Evolutionary conservation across 2,888 invertebrate species (phyloP), one percentile per base, ranked within the genome.

Genomic region (Acanthosepion lycidas): DNA sequence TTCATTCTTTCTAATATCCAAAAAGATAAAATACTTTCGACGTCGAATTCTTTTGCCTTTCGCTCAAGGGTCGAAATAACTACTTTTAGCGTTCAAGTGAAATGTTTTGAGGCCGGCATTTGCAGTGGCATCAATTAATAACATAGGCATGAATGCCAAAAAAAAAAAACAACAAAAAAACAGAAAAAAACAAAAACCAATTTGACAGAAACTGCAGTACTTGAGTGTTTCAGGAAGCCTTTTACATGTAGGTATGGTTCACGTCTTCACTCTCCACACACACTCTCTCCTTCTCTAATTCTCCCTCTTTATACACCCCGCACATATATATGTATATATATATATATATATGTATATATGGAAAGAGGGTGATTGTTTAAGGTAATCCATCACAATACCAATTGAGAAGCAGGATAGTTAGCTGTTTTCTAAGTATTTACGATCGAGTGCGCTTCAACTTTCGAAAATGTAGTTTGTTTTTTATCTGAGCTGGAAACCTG

Each of bases 81-180:
- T n/a, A n/a, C 78, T 78, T 78, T n/a, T n/a, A 78, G 78, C 78
- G 28, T 15, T 78, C 78, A 78, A 78, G 78, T 78, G 78, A n/a
- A 78, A 78, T n/a, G 78, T 78, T 78, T 78, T n/a, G n/a, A 78
- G 78, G n/a, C 28, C n/a, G 78, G n/a, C 78, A 78, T 8, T 78
- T 78, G 28, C n/a, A 78, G 78, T 78, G 78, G n/a, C 28, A 78
- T 78, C 78, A 78, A 78, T 78, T 78, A 78, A 78, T 78, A n/a
- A n/a, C n/a, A n/a, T 1, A n/a, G 4, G n/a, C 78, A 28, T 12
- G n/a, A 8, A 78, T 78, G n/a, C 28, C n/a, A 78, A 78, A n/a
- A 64, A 6, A 28, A 33, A 33, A 33, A 33, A 33, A 33, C 33
- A 33, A 33, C 33, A 33, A 33, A 33, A 33, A 33, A 33, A 33